Percentiles rank a stretch among this genome's conserved stretches.
These are phyloP conservation scores for Drosophila pachea DNA, from an alignment of 1,140 invertebrate genomes.

Conservation along the genomic window DNA sequence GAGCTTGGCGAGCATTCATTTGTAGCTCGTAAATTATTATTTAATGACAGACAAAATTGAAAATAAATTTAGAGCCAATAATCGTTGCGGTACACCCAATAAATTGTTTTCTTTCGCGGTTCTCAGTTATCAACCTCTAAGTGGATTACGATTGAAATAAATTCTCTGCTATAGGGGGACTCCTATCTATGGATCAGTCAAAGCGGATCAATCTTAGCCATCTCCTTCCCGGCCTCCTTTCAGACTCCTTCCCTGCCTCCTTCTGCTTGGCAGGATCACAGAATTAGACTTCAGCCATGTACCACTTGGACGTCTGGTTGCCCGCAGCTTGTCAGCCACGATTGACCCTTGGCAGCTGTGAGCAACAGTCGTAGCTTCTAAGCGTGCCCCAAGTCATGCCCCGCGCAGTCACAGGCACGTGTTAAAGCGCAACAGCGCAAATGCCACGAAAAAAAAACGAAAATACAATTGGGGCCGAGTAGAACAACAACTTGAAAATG, in stretches of 20 bases:
- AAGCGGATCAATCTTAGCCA: not conserved
- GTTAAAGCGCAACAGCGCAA: conserved; percentile 63
- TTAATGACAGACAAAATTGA: conserved; percentile 75
- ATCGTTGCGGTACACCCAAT: conserved; percentile 60
- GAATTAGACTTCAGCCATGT: too few relatives aligned
- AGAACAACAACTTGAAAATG: conserved; percentile 33
- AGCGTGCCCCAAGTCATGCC: not conserved
- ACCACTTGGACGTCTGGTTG: too few relatives aligned
- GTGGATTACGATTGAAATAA: conserved; percentile 27
- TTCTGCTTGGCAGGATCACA: too few relatives aligned
- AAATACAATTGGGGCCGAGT: conserved; percentile 55
- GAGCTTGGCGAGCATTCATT: conserved; percentile 40
- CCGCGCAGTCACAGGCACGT: conserved; percentile 10
- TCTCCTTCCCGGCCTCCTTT: too few relatives aligned
- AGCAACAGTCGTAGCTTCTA: conserved; percentile 56
- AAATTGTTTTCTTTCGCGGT: conserved; percentile 16
- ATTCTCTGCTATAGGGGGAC: not conserved
- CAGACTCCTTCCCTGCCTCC: too few relatives aligned
- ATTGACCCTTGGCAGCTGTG: conserved; percentile 51
- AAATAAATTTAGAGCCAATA: conserved; percentile 75
- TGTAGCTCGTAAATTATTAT: conserved; percentile 72
- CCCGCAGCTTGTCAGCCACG: conserved; percentile 24
- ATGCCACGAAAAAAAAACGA: conserved; percentile 47
- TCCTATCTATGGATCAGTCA: not conserved
- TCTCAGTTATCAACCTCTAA: conserved; percentile 9